A percentile compares a stretch with the other conserved stretches of the same genome.
Conservation (phyloP, 2,797 vertebrate genomes). For the Eurystomus glaucurus region DNA sequence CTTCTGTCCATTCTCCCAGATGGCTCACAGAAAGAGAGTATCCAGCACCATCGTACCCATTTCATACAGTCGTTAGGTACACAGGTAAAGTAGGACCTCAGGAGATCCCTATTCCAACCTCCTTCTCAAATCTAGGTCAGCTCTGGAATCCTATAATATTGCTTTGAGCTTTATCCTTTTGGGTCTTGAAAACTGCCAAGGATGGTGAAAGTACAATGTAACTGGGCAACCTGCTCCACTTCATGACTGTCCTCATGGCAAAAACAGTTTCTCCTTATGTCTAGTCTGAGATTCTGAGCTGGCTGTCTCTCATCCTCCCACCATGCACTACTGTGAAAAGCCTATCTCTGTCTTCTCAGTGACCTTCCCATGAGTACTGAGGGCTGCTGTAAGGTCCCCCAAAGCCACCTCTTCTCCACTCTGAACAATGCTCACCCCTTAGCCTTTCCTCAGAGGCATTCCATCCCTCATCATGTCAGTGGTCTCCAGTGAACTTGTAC, state of each 20-base stretch:
- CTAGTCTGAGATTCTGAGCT: neutral
- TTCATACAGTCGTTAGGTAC: neutral
- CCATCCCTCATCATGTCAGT: neutral
- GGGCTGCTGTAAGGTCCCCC: neutral
- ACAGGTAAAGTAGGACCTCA: neutral
- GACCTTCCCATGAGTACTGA: neutral
- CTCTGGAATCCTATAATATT: neutral
- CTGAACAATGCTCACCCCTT: neutral
- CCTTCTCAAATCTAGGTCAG: neutral
- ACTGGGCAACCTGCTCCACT: neutral
- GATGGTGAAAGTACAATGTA: neutral
- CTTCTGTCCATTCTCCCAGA: neutral
- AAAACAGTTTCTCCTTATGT: neutral
- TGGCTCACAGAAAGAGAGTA: neutral
- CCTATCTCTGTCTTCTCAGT: neutral
- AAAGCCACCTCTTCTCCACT: neutral
- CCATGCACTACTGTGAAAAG: neutral
- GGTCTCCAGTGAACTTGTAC: neutral
- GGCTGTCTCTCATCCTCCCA: neutral
- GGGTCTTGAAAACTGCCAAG: neutral
- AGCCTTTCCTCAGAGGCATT: neutral
- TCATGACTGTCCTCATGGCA: neutral
- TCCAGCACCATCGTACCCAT: rapidly evolving
- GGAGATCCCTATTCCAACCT: neutral
- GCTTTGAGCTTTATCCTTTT: neutral